Evolutionary conservation across 2,888 invertebrate species (phyloP).

Genomic region (Harpagoxenus sublaevis): DNA sequence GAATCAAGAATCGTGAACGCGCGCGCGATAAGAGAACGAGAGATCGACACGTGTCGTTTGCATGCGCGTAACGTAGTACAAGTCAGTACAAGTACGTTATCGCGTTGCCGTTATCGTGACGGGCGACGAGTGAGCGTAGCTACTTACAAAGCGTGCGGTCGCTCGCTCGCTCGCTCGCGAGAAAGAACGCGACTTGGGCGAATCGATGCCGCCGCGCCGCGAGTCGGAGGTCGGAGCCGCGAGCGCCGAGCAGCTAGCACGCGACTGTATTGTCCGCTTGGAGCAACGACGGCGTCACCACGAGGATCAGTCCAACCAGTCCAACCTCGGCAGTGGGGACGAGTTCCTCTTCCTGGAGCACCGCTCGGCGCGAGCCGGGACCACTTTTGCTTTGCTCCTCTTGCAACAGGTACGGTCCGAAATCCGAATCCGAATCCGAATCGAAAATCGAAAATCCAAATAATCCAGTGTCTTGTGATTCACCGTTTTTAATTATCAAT

Average conservation of each 20-base stretch:
- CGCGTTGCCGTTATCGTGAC: constrained; percentile 33
- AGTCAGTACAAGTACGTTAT: neutral
- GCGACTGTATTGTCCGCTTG: neutral
- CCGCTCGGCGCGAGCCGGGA: neutral
- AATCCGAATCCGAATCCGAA: neutral
- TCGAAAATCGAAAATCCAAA: neutral
- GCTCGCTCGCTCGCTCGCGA: neutral
- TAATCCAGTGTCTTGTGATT: no score
- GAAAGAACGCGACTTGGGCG: neutral
- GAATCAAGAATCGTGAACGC: no score
- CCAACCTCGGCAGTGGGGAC: neutral
- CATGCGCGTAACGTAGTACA: neutral
- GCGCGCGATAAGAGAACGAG: neutral
- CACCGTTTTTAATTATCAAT: no score
- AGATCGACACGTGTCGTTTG: constrained; percentile 1
- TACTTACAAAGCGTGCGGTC: neutral
- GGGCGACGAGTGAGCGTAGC: neutral
- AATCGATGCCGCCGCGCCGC: constrained; percentile 35
- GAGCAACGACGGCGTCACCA: constrained; percentile 10
- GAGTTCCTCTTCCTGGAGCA: neutral
- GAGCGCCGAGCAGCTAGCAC: constrained; percentile 27
- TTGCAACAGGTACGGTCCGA: constrained; percentile 60
- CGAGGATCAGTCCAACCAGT: neutral
- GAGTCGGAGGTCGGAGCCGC: constrained; percentile 24
- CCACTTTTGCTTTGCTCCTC: neutral